Base-by-base conservation (phyloP, 2,113 vertebrate species). In the Arvicanthis niloticus region DNA sequence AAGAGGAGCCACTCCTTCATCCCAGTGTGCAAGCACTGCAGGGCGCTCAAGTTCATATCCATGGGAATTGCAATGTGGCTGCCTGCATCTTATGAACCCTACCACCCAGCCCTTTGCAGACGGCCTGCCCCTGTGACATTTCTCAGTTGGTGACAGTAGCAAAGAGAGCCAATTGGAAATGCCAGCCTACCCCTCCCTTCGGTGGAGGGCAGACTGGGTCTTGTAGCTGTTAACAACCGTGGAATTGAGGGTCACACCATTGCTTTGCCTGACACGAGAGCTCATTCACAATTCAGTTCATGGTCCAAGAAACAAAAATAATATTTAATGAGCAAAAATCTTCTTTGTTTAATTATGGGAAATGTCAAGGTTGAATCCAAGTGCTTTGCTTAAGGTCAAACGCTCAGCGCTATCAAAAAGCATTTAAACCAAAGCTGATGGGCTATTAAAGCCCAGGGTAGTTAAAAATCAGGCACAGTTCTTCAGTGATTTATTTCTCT, bases 291-390 rank as follows among this genome's bases (percentile, higher is more conserved):
- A 97, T 97, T 98, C 97, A 95, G 67, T 62, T 96, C 62, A 88
- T 91, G 88, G 88, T 65, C 96, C 51, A 84, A 93, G 92, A 98
- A 98, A 98, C 97, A 98, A 98, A 97, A 98, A 98, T 95, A 98
- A 97, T 96, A 96, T 97, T 98, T 97, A 96, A 96, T 96, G 94
- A 97, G 80, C 80, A 95, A 96, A 85, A 88, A 94, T 92, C 89
- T 94, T 97, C 88, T 98, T 97, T 98, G 75, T 96, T 98, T 98
- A 98, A 97, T 98, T 98, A 96, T 85, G 60, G 97, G 96, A 97
- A 97, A 98, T 86, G 95, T 97, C 97, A 97, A 97, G 89, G 96
- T 94, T 97, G 97, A 97, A 89, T 98, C 90, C 89, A 94, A 97
- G 82, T 89, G 93, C 95, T 98, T 94, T 96, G 80, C 73, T 98